These are phyloP conservation scores for Sebastes matsubarae DNA, from an alignment of 2,797 vertebrate species.

Conservation along the genomic window DNA sequence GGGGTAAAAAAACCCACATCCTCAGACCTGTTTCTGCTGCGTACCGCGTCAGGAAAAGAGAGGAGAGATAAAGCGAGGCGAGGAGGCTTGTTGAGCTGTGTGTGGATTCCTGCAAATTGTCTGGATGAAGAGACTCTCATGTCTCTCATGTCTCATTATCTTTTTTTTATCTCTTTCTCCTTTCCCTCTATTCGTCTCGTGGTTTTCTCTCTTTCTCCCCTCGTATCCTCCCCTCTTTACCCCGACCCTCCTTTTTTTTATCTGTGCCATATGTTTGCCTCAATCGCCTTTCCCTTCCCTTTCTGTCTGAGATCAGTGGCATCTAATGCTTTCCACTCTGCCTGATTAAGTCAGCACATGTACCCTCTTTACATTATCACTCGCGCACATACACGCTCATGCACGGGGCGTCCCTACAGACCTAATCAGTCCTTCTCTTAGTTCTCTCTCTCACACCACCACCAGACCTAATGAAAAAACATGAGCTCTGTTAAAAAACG, in stretches of 20 bases:
- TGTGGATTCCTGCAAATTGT: slow-evolving; percentile 64
- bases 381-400: slow-evolving; percentile 16
- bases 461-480: slow-evolving; percentile 70
- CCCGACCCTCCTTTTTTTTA: background rate
- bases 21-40: slow-evolving; percentile 10
- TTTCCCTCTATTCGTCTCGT: background rate
- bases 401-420: slow-evolving; percentile 49
- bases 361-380: slow-evolving; percentile 65
- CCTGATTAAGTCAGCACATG: slow-evolving; percentile 76
- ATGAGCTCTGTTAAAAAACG: slow-evolving; percentile 53
- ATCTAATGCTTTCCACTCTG: slow-evolving; percentile 65
- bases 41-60: background rate
- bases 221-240: background rate
- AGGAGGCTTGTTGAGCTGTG: slow-evolving; percentile 25
- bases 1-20: background rate
- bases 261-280: slow-evolving; percentile 11
- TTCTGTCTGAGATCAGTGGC: slow-evolving; percentile 60
- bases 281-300: slow-evolving; percentile 2
- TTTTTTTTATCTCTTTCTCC: background rate
- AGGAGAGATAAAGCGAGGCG: slow-evolving; percentile 7
- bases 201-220: background rate
- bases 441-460: slow-evolving; percentile 32
- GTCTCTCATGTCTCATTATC: slow-evolving; percentile 50
- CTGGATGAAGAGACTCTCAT: slow-evolving; percentile 61
- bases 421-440: slow-evolving; percentile 63